Evolutionary conservation across 2,797 vertebrate genomes (phyloP).

Genomic region (Xiphorhynchus erythropygius): DNA sequence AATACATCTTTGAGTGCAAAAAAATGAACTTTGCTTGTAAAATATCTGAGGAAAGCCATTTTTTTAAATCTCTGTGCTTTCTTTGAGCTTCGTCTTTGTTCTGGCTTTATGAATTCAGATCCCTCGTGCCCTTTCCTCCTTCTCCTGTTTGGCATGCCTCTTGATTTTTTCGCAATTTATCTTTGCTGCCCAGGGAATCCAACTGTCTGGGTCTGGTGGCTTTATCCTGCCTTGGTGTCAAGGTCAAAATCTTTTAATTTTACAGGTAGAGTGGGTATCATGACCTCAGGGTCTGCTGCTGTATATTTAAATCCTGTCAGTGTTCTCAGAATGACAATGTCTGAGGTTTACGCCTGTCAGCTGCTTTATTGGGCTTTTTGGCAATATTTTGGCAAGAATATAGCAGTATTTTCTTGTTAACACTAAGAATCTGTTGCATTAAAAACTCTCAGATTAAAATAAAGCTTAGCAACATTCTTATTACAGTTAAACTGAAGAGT

Average conservation of each 20-base stretch:
- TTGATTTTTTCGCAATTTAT: conserved; percentile 69
- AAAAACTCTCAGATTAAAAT: not conserved
- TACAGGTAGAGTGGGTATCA: conserved; percentile 39
- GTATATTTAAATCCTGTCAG: conserved; percentile 70
- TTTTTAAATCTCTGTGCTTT: conserved; percentile 27
- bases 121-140: not conserved
- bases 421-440: conserved; percentile 14
- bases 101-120: conserved; percentile 62
- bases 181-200: conserved; percentile 68
- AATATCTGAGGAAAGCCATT: not conserved
- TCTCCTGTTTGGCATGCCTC: not conserved
- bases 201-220: conserved; percentile 37
- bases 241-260: conserved; percentile 78
- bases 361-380: conserved; percentile 61
- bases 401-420: conserved; percentile 61
- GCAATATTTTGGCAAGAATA: conserved; percentile 40
- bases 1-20: not conserved
- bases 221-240: conserved; percentile 62
- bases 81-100: conserved; percentile 54
- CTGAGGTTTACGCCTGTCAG: conserved; percentile 48
- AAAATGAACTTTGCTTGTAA: not conserved
- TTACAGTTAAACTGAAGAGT: not conserved
- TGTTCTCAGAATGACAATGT: conserved; percentile 24
- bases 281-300: conserved; percentile 60
- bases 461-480: not conserved